Evolutionary conservation across 2,888 invertebrate genomes (phyloP).

Genomic region (Lutraria lutraria): DNA sequence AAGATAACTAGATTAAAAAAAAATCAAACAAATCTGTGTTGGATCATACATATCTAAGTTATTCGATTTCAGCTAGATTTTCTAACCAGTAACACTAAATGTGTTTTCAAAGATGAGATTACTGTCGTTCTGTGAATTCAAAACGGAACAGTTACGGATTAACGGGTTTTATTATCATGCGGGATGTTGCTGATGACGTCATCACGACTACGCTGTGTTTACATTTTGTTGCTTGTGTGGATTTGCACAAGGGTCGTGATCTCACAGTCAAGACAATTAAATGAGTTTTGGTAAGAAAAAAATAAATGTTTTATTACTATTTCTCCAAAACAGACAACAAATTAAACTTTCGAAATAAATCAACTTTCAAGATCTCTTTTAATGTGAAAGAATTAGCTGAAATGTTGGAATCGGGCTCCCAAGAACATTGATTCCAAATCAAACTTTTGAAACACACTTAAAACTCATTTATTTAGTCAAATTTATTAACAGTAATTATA

Average conservation of each 20-base stretch:
- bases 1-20: not conserved
- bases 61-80: not conserved
- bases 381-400: not conserved
- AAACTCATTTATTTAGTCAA: too few species aligned
- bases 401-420: too few species aligned
- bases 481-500: too few species aligned
- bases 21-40: not conserved
- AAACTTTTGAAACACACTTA: too few species aligned
- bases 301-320: not conserved
- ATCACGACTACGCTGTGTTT: slow-evolving; percentile 25
- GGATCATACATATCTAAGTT: not conserved
- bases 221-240: slow-evolving; percentile 16
- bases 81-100: not conserved
- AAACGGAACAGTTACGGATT: slow-evolving; percentile 14
- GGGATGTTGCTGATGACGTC: slow-evolving; percentile 25
- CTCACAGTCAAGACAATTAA: slow-evolving; percentile 29
- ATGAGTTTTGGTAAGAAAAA: slow-evolving; percentile 34
- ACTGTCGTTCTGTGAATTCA: not conserved
- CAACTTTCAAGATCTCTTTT: not conserved
- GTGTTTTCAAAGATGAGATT: slow-evolving; percentile 2
- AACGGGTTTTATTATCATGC: slow-evolving; percentile 20
- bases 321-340: not conserved
- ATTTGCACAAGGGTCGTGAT: not conserved
- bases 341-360: not conserved
- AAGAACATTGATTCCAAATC: too few species aligned